phyloP scores from a whole-genome alignment of 2,888 invertebrate genomes.

The Hoplodrina ambigua region DNA sequence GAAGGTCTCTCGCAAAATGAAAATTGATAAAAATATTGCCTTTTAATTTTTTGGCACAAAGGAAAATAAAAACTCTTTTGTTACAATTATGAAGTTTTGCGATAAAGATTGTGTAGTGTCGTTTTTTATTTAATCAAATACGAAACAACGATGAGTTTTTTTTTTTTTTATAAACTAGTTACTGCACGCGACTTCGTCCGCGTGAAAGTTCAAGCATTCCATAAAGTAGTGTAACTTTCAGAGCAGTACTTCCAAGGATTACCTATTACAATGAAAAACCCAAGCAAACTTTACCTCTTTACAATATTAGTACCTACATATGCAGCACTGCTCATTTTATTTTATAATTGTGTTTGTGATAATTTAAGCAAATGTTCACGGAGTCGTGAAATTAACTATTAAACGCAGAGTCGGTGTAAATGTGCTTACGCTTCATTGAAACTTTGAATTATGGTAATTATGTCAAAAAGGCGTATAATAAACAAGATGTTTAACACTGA shows the following conservation, averaged over 20 bases:
- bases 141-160: not conserved
- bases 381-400: slow-evolving; percentile 43
- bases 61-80: slow-evolving; percentile 1
- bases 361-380: slow-evolving; percentile 19
- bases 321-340: not conserved
- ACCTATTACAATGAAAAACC: too few relatives aligned
- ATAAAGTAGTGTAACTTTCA: too few relatives aligned
- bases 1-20: slow-evolving; percentile 33
- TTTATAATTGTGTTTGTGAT: slow-evolving; percentile 8
- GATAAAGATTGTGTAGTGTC: slow-evolving; percentile 15
- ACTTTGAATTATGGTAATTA: slow-evolving; percentile 23
- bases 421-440: slow-evolving; percentile 31
- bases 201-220: too few relatives aligned
- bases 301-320: not conserved
- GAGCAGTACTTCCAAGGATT: too few relatives aligned
- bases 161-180: too few relatives aligned
- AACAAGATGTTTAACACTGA: not conserved
- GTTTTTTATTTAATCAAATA: slow-evolving; percentile 13
- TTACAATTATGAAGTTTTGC: slow-evolving; percentile 14
- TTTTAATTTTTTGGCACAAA: slow-evolving; percentile 26
- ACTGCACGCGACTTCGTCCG: not conserved
- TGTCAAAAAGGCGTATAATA: not conserved
- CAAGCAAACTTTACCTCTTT: too few relatives aligned
- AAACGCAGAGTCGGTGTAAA: slow-evolving; percentile 16
- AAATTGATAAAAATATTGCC: slow-evolving; percentile 38